phyloP scores from a whole-genome alignment of 2,797 vertebrate genomes.

The Ispidina picta region DNA sequence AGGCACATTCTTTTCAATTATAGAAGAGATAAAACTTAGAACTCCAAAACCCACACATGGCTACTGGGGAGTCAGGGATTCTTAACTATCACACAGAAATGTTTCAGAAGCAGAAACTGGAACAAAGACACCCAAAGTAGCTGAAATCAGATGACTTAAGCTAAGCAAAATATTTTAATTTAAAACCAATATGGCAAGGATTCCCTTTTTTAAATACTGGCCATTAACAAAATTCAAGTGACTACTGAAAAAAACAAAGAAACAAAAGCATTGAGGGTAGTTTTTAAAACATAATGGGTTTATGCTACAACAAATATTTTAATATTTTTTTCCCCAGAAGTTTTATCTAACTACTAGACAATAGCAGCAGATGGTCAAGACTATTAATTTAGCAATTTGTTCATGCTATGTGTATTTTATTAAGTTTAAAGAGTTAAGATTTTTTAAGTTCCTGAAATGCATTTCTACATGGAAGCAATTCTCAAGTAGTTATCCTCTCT shows the following conservation, averaged over 20 bases:
- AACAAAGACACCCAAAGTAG: background rate
- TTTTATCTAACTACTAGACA: background rate
- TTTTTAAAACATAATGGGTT: background rate
- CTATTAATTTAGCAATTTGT: background rate
- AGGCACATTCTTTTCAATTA: background rate
- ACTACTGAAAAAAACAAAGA: background rate
- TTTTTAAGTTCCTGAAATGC: background rate
- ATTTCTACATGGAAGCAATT: background rate
- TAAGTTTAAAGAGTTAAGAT: background rate
- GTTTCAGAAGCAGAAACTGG: slow-evolving; percentile 18
- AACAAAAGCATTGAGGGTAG: background rate
- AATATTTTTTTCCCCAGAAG: fast-evolving
- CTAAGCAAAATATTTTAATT: background rate
- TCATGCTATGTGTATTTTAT: background rate
- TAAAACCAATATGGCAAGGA: background rate
- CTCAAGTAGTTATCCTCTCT: background rate
- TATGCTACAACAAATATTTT: background rate
- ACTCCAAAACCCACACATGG: background rate
- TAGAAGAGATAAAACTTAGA: background rate
- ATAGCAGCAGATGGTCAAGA: background rate
- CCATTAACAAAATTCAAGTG: background rate
- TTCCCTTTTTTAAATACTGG: background rate
- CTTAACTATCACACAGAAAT: background rate
- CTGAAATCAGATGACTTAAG: background rate
- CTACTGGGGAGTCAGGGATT: background rate